Evolutionary conservation across 2,797 vertebrate genomes (phyloP), one percentile per base, ranked within the genome.

Genomic region (Melanotaenia parkinsoni): DNA sequence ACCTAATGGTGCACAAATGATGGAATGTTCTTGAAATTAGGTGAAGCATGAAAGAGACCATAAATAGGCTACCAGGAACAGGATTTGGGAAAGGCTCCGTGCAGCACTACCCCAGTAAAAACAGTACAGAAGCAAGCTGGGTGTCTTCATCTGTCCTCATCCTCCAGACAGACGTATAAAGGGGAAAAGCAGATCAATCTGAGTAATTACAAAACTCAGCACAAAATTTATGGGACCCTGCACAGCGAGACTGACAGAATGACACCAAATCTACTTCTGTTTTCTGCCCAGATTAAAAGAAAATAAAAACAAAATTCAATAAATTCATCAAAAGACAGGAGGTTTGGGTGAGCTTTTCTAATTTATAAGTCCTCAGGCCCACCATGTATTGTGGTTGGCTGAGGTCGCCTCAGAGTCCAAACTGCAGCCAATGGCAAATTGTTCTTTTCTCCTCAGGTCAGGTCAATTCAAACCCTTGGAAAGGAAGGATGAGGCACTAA

Each of bases 351-450:
- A 89, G 60, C 67, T 84, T 76, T 73, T 89, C 81, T 92, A 93
- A 94, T 93, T 94, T 94, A 93, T 91, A 89, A 89, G 88, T 92
- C 85, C 81, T 91, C 58, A 35, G 84, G 76, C 77, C 86, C 82
- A 75, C 85, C 79, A 72, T 77, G 79, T 92, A 84, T 92, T 93
- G 84, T 88, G 76, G 83, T 93, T 93, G 92, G 89, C 90, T 76
- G 20, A 30, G 74, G 63, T 82, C 60, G 75, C 75, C 76, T 88
- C 79, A 65, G 64, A 35, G 63, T 79, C 84, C 86, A 84, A 88
- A 77, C 79, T 75, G 32, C 80, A 86, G 85, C 89, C 82, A 89
- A 79, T 85, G 67, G 70, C 76, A 82, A 80, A 77, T 45, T 76
- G 58, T 74, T 84, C 63, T 72, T 65, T 74, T 79, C 63, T 79